A percentile compares a stretch with the other conserved stretches of the same genome.
These are phyloP conservation scores for Noctua comes DNA, from an alignment of 2,888 invertebrate species.

Conservation along the genomic window DNA sequence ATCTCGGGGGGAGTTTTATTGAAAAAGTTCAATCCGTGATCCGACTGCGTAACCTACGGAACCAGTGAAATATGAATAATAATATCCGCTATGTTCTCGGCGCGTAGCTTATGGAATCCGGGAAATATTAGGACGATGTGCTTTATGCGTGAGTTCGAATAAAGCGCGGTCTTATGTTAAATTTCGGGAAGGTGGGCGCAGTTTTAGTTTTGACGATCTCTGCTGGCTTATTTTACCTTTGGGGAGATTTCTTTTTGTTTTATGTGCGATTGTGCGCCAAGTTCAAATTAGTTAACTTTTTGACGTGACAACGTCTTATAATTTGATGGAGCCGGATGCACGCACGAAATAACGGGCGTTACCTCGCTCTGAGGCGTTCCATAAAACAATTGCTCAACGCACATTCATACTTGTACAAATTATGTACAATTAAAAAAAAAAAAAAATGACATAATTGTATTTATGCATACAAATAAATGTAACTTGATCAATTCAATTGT, in stretches of 20 bases:
- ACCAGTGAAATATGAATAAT: constrained; percentile 87
- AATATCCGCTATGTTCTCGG: constrained; percentile 71
- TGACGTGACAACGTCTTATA: no score
- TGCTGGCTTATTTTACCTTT: background rate
- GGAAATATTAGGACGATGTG: constrained; percentile 69
- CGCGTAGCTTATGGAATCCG: constrained; percentile 71
- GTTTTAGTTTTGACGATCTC: background rate
- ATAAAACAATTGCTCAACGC: no score
- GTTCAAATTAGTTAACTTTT: background rate
- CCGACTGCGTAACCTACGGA: constrained; percentile 82
- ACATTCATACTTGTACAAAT: no score
- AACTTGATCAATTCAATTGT: no score
- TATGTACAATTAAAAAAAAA: no score
- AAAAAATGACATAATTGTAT: no score
- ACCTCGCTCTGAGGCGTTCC: no score
- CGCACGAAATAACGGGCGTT: no score
- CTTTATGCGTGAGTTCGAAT: constrained; percentile 59
- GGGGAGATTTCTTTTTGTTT: no score
- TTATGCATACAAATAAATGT: no score
- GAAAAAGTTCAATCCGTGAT: constrained; percentile 89
- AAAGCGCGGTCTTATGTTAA: constrained; percentile 53
- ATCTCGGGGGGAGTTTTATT: constrained; percentile 87
- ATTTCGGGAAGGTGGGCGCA: constrained; percentile 24
- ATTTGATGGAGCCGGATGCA: no score
- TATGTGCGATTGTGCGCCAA: background rate